Evolutionary conservation across 1,140 invertebrate genomes (phyloP), one percentile per base, ranked within the genome.

Genomic region (Brachionus sp.): DNA sequence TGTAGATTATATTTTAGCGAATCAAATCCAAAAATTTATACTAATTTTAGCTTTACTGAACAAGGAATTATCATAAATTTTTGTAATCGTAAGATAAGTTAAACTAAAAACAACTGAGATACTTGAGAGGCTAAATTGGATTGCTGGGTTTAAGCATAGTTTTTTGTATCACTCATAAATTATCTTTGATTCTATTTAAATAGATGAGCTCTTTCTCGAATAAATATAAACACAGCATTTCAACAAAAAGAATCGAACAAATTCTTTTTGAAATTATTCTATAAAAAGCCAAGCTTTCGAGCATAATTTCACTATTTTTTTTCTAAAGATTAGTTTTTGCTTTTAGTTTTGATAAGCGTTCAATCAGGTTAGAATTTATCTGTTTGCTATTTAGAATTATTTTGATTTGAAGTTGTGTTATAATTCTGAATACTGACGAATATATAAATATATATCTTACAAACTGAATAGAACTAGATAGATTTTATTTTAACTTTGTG

Each of bases 351-450:
- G 37, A 39, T 39, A 70, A 70, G 66, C 66, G 66, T 70, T 70
- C 35, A 37, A 42, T 70, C 66, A 70, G 66, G 66, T 70, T 70
- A 70, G 19, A 70, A 70, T 70, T 66, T 39, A 70, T 70, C 66
- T 70, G 66, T 70, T 70, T 70, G 66, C 37, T 70, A 70, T 70
- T 70, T 70, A 16, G 37, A 70, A 35, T n/a, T 39, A 16, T 70
- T 70, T 70, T 39, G 66, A 66, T 66, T 35, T 33, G 66, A 39
- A 37, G 3, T 70, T 39, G 16, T 19, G 66, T 37, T 70, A 19
- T 70, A n/a, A 70, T 37, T 23, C 29, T 64, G 3, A 39, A 12
- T 1, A 39, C 29, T 70, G n/a, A 70, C n/a, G 66, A 70, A 70
- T n/a, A 70, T 39, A 70, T 29, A 29, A 29, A 29, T 29, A 29